Evolutionary conservation across 2,888 invertebrate genomes (phyloP).

Genomic region (Prosopocoilus inquinatus): DNA sequence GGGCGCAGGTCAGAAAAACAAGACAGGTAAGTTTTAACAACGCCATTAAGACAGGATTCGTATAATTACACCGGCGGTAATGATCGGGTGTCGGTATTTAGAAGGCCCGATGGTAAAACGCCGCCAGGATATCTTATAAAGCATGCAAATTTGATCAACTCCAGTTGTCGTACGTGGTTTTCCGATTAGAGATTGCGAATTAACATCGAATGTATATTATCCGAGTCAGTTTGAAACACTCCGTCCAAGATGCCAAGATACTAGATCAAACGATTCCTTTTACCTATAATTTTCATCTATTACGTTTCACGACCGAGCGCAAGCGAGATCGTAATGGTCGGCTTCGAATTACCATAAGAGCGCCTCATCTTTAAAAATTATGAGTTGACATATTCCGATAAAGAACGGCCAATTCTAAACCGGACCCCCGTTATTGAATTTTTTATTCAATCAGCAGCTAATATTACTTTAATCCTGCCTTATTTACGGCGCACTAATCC

Average conservation of each 20-base stretch:
- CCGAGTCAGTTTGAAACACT: too few relatives aligned
- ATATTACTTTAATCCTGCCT: slow-evolving; percentile 25
- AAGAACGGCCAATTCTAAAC: background rate
- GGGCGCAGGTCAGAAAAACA: too few relatives aligned
- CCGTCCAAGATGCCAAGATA: background rate
- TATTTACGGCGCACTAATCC: slow-evolving; percentile 27
- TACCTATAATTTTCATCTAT: slow-evolving; percentile 1
- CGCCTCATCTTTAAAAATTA: too few relatives aligned
- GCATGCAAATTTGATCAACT: slow-evolving; percentile 16
- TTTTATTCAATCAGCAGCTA: slow-evolving; percentile 28
- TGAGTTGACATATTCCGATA: too few relatives aligned
- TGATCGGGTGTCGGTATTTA: slow-evolving; percentile 21
- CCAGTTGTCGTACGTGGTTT: too few relatives aligned
- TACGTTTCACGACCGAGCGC: background rate
- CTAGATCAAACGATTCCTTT: background rate
- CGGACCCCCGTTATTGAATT: slow-evolving; percentile 26
- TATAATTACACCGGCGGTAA: slow-evolving; percentile 18
- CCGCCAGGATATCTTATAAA: slow-evolving; percentile 21
- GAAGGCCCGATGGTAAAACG: slow-evolving; percentile 21
- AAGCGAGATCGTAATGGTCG: too few relatives aligned
- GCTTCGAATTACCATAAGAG: too few relatives aligned
- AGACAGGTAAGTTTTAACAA: slow-evolving; percentile 11
- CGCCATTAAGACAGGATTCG: slow-evolving; percentile 23
- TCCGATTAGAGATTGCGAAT: too few relatives aligned
- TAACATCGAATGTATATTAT: too few relatives aligned